Conservation (phyloP, 2,797 vertebrate species). For the Bucorvus abyssinicus region DNA sequence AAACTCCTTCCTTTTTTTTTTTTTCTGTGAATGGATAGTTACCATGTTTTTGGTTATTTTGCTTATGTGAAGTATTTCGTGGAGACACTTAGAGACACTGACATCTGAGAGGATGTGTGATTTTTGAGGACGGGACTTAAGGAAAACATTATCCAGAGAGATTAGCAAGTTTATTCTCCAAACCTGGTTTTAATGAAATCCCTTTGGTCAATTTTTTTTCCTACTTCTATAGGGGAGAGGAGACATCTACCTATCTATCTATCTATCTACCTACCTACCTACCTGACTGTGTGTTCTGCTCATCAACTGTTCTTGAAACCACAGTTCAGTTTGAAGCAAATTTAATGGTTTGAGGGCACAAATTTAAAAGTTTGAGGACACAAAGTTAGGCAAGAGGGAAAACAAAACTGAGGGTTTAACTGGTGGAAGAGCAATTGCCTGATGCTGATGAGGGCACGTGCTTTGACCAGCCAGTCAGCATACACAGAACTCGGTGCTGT, state of each 20-base stretch:
- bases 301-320: background rate
- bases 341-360: no score
- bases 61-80: background rate
- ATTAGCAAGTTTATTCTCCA: background rate
- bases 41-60: background rate
- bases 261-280: no score
- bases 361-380: background rate
- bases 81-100: background rate
- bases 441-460: fast-evolving
- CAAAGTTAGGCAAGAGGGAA: background rate
- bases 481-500: background rate
- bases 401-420: background rate
- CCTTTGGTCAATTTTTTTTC: background rate
- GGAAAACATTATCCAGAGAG: background rate
- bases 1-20: fast-evolving
- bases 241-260: background rate
- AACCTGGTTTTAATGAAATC: background rate
- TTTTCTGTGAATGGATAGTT: background rate
- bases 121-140: background rate
- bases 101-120: background rate
- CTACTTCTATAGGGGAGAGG: background rate
- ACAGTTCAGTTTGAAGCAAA: background rate
- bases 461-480: background rate
- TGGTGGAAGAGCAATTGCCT: background rate
- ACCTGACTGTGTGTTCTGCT: background rate